Evolutionary conservation across 1,140 invertebrate genomes (phyloP).

Genomic region (Holcopasites calliopsidis): DNA sequence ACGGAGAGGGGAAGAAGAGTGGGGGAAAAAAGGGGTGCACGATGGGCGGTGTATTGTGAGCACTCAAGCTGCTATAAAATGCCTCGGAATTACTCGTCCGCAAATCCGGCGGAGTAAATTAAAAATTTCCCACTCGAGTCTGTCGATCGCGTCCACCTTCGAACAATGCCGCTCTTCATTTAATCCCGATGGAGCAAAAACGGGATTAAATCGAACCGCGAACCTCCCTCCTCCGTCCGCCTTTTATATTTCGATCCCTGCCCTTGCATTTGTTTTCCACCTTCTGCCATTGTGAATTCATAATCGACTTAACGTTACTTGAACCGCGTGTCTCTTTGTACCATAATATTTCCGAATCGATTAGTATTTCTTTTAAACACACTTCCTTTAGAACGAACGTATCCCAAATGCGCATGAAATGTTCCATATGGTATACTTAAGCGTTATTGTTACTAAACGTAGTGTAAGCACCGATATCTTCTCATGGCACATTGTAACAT

Average conservation of each 20-base stretch:
- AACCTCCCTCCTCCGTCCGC: slow-evolving; percentile 4
- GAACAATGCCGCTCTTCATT: slow-evolving; percentile 19
- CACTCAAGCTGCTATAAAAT: slow-evolving; percentile 50
- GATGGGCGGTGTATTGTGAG: slow-evolving; percentile 29
- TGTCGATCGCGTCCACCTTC: slow-evolving; percentile 11
- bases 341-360: neutral
- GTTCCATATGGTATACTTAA: too few species aligned
- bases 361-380: too few species aligned
- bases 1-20: neutral
- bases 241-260: neutral
- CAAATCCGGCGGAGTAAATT: slow-evolving; percentile 50
- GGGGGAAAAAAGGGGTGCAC: neutral
- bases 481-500: too few species aligned
- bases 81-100: slow-evolving; percentile 43
- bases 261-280: neutral
- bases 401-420: too few species aligned
- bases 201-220: slow-evolving; percentile 46
- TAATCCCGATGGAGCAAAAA: slow-evolving; percentile 25
- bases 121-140: slow-evolving; percentile 48
- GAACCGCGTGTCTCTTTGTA: too few species aligned
- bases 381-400: too few species aligned
- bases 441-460: too few species aligned
- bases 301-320: neutral
- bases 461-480: too few species aligned
- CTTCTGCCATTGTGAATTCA: neutral